These are phyloP conservation scores for Aphelocoma coerulescens DNA, from an alignment of 2,113 vertebrate species.

Conservation along the genomic window DNA sequence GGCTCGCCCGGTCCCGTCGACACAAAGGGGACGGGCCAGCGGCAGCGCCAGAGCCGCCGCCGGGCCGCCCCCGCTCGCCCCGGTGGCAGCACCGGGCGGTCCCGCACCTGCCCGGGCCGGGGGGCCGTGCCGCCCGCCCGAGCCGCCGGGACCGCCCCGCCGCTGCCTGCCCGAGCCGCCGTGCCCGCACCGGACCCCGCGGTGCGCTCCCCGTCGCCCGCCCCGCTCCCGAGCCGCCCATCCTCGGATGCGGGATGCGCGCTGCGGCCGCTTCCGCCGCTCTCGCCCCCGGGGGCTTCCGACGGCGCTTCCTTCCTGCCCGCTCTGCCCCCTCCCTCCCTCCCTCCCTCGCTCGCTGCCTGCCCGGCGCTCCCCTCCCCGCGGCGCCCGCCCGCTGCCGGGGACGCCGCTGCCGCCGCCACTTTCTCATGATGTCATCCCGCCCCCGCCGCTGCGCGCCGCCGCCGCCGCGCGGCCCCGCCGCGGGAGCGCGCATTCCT, in stretches of 20 bases:
- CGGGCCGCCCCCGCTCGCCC: too few species aligned
- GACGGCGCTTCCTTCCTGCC: background rate
- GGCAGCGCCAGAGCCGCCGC: too few species aligned
- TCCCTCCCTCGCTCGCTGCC: background rate
- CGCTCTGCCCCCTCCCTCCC: background rate
- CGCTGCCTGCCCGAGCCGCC: background rate
- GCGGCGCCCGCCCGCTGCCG: background rate
- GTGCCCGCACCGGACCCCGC: background rate
- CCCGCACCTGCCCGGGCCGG: too few species aligned
- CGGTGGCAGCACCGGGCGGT: too few species aligned
- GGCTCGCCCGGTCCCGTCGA: too few species aligned
- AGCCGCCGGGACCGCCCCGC: too few species aligned
- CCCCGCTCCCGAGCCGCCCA: too few species aligned
- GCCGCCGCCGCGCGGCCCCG: background rate
- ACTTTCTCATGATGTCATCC: constrained; percentile 33
- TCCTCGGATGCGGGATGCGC: background rate
- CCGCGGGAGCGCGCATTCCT: constrained; percentile 33
- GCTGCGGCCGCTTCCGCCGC: background rate
- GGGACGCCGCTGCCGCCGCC: background rate
- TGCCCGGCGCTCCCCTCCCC: background rate
- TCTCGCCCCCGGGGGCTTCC: background rate
- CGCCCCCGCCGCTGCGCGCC: background rate
- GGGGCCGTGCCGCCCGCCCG: too few species aligned
- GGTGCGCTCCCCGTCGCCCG: background rate
- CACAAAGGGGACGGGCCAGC: too few species aligned